These are phyloP conservation scores for Leptopilina myrica DNA, from an alignment of 2,888 invertebrate species.

Conservation along the genomic window DNA sequence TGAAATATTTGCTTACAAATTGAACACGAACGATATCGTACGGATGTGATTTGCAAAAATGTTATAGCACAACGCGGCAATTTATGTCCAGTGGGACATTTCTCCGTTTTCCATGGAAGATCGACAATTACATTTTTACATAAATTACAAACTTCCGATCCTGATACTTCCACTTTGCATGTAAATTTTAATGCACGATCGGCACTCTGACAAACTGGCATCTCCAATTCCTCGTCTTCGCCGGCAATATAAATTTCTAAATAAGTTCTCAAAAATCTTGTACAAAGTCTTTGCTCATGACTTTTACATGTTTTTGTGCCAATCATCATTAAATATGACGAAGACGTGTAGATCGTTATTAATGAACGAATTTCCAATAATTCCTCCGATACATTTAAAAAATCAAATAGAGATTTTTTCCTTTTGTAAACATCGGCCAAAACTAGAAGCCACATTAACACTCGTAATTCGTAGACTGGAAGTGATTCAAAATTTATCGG, in stretches of 20 bases:
- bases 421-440: conserved; percentile 52
- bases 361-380: conserved; percentile 63
- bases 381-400: conserved; percentile 23
- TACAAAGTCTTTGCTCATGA: conserved; percentile 59
- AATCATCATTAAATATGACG: conserved; percentile 60
- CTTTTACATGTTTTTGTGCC: conserved; percentile 50
- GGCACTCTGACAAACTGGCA: conserved; percentile 50
- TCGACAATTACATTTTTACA: conserved; percentile 66
- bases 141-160: conserved; percentile 65
- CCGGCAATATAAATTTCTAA: conserved; percentile 68
- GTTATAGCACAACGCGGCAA: conserved; percentile 71
- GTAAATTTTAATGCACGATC: conserved; percentile 54
- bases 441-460: conserved; percentile 67
- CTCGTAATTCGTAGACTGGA: conserved; percentile 61
- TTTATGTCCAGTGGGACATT: conserved; percentile 69
- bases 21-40: conserved; percentile 65
- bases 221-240: conserved; percentile 60
- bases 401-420: conserved; percentile 53
- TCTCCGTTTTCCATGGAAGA: conserved; percentile 63
- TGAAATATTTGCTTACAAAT: conserved; percentile 70
- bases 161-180: conserved; percentile 7
- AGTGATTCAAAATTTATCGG: conserved; percentile 60
- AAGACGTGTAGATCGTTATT: conserved; percentile 66
- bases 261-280: conserved; percentile 65
- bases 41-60: conserved; percentile 67